A percentile compares a stretch with the other conserved stretches of the same genome.
Evolutionary conservation across 2,113 vertebrate species (phyloP).

Genomic region (Amphiprion ocellaris): DNA sequence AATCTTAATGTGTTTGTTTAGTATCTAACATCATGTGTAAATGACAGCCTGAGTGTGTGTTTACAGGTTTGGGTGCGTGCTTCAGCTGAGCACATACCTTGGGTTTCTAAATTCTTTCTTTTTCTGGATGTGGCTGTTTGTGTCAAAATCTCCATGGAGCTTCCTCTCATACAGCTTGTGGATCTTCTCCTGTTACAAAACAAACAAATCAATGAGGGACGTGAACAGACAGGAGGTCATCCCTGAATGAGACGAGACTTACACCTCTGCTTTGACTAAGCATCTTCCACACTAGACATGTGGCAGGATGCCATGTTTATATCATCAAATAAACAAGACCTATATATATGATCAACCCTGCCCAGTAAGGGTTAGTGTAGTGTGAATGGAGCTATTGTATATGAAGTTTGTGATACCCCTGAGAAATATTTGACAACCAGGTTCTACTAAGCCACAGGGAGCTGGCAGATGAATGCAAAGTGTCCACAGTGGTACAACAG

Average conservation of each 20-base stretch:
- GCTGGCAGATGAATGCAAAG: slow-evolving; percentile 25
- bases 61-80: not conserved
- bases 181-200: slow-evolving; percentile 92
- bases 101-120: slow-evolving; percentile 99
- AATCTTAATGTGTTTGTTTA: too few relatives aligned
- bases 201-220: slow-evolving; percentile 3
- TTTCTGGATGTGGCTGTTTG: slow-evolving; percentile 96
- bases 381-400: slow-evolving; percentile 64
- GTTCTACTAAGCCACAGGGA: slow-evolving; percentile 59
- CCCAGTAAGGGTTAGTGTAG: not conserved
- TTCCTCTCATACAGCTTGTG: slow-evolving; percentile 95
- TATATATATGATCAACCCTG: not conserved
- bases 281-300: not conserved
- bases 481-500: slow-evolving; percentile 10
- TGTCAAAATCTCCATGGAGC: slow-evolving; percentile 95
- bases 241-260: not conserved
- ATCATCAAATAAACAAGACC: slow-evolving; percentile 6
- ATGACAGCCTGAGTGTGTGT: not conserved
- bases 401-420: slow-evolving; percentile 38
- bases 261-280: not conserved
- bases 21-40: not conserved
- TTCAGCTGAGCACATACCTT: slow-evolving; percentile 83
- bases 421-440: slow-evolving; percentile 76
- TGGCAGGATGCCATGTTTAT: not conserved
- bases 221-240: not conserved